Conservation (phyloP, 2,888 invertebrate genomes). For the Cheiracanthium punctorium region DNA sequence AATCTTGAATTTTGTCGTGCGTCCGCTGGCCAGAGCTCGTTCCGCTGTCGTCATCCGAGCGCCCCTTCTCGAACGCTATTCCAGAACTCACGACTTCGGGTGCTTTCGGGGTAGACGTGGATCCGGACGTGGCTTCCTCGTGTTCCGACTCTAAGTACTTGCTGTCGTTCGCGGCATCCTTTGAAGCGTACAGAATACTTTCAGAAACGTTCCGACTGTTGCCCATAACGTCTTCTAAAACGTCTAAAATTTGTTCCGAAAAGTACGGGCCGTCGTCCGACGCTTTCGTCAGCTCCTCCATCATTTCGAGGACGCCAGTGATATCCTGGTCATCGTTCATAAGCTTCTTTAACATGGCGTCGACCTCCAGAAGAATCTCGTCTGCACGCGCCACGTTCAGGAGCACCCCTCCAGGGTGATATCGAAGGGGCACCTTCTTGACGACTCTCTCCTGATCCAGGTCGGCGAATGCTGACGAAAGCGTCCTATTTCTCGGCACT, state of each 20-base stretch:
- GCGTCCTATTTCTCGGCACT: neutral
- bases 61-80: neutral
- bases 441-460: neutral
- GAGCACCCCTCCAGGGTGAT: conserved; percentile 57
- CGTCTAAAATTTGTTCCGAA: conserved; percentile 21
- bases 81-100: neutral
- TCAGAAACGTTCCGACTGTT: no score
- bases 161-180: neutral
- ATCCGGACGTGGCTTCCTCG: neutral
- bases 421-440: conserved; percentile 39
- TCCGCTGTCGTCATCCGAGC: neutral
- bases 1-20: neutral
- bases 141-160: neutral
- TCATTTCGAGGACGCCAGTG: conserved; percentile 21
- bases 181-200: neutral
- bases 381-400: conserved; percentile 37
- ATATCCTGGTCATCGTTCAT: conserved; percentile 40
- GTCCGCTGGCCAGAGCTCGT: neutral
- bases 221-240: neutral
- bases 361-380: conserved; percentile 40
- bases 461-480: neutral
- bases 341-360: conserved; percentile 48
- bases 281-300: neutral
- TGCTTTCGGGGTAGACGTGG: conserved; percentile 2
- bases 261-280: no score